phyloP scores from a whole-genome alignment of 2,113 vertebrate species.

The Pituophis catenifer region DNA sequence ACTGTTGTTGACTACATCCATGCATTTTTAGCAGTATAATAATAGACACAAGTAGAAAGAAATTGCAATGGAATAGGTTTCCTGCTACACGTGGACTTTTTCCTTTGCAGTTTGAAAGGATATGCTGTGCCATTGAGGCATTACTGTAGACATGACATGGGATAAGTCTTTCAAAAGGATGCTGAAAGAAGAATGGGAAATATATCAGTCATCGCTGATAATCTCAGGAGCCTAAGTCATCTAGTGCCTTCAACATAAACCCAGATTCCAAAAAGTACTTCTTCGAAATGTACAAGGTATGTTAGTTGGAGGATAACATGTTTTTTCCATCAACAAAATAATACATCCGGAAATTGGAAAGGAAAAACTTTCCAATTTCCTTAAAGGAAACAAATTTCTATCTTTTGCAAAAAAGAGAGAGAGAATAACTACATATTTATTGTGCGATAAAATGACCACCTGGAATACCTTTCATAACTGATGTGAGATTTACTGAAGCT shows the following conservation, averaged over 20 bases:
- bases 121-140: background rate
- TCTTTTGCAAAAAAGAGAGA: background rate
- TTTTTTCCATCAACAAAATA: conserved; percentile 17
- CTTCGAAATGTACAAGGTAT: background rate
- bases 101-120: background rate
- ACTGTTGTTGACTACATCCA: background rate
- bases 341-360: background rate
- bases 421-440: background rate
- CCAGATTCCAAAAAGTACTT: background rate
- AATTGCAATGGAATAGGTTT: background rate
- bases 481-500: background rate
- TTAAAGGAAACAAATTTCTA: conserved; percentile 7
- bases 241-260: background rate
- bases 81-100: background rate
- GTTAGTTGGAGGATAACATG: background rate
- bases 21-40: background rate
- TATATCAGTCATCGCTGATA: background rate
- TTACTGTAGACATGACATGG: background rate
- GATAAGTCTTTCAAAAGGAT: background rate
- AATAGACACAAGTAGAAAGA: background rate
- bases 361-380: background rate
- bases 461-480: background rate
- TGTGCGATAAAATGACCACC: background rate
- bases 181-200: background rate
- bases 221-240: background rate